A percentile compares a stretch with the other conserved stretches of the same genome.
Evolutionary conservation across 2,113 vertebrate species (phyloP).

Genomic region (Lichenostomus cassidix): DNA sequence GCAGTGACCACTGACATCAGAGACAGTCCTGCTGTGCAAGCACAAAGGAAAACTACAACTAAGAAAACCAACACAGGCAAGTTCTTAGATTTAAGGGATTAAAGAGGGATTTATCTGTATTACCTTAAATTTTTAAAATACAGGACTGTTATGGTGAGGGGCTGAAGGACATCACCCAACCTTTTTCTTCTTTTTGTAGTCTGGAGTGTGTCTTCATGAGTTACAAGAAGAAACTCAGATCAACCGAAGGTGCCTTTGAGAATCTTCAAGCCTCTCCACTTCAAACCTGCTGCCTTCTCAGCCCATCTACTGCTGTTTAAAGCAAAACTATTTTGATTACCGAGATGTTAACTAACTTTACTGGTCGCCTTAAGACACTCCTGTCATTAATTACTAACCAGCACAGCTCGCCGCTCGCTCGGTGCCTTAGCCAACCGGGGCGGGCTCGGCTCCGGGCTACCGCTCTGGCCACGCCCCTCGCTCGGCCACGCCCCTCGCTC

Average conservation of each 20-base stretch:
- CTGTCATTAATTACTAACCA: not conserved
- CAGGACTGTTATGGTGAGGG: too few relatives aligned
- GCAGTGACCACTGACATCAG: not conserved
- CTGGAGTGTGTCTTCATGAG: constrained; percentile 24
- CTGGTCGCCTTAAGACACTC: constrained; percentile 66
- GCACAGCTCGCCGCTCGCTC: not conserved
- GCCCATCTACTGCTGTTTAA: constrained; percentile 47
- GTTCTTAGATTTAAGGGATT: not conserved
- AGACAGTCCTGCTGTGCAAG: not conserved
- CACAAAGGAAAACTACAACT: not conserved
- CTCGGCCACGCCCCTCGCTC: rapidly evolving
- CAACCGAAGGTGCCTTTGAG: not conserved
- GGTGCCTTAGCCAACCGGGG: not conserved
- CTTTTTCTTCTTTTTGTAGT: constrained; percentile 31
- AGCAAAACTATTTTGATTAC: constrained; percentile 49
- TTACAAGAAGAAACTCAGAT: not conserved
- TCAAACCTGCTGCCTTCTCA: constrained; percentile 55
- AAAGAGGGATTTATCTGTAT: not conserved
- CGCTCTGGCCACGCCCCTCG: not conserved
- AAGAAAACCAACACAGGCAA: rapidly evolving
- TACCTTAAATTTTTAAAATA: not conserved
- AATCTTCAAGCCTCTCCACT: constrained; percentile 37
- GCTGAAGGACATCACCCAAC: not conserved
- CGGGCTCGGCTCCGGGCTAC: not conserved
- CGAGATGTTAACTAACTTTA: constrained; percentile 51